Conservation (phyloP, 1,140 invertebrate species). For the Cydia fagiglandana region DNA sequence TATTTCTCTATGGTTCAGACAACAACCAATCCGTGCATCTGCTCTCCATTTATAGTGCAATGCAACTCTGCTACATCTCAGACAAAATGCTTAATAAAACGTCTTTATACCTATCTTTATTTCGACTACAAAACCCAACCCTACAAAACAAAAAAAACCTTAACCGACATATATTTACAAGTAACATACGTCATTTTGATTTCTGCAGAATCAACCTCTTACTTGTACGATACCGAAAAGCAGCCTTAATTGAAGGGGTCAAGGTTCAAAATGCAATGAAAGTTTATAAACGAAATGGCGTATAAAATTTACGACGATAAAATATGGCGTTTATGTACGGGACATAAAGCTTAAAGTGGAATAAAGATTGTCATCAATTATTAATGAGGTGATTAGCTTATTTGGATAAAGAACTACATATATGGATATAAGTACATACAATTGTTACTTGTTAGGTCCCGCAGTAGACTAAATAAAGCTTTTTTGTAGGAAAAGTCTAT, state of each 20-base stretch:
- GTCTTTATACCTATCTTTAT: constrained; percentile 30
- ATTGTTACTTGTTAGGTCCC: no score
- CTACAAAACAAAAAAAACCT: neutral
- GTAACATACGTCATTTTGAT: neutral
- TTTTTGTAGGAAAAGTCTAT: no score
- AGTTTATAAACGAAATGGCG: neutral
- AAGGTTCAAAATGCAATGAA: neutral
- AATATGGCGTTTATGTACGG: constrained; percentile 2
- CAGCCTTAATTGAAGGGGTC: neutral
- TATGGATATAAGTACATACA: neutral
- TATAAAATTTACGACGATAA: constrained; percentile 21
- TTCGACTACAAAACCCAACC: neutral
- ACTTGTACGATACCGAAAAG: neutral
- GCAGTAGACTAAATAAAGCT: neutral
- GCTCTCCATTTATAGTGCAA: neutral
- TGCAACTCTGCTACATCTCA: constrained; percentile 32
- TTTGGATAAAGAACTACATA: neutral
- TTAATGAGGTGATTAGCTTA: constrained; percentile 20
- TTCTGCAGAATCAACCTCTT: neutral
- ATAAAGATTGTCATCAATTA: constrained; percentile 27
- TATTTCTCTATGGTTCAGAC: no score
- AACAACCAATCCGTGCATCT: neutral
- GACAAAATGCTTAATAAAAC: constrained; percentile 37
- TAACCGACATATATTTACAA: neutral
- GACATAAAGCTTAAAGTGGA: constrained; percentile 22